Base-by-base conservation (phyloP, 2,888 invertebrate genomes). In the Sphecodes monilicornis region DNA sequence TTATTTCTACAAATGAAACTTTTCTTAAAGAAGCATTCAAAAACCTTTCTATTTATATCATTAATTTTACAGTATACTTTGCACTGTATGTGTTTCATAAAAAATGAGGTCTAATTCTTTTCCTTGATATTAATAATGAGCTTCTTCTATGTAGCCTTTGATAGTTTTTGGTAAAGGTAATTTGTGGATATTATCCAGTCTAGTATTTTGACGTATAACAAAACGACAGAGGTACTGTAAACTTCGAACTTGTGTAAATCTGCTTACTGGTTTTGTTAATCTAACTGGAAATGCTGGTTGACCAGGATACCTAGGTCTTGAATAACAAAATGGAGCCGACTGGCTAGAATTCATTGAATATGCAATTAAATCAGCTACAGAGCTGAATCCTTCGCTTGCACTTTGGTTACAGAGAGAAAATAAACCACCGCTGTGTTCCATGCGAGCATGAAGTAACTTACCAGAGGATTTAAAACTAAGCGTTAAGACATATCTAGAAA, bases 141-240 rank as follows among this genome's bases (percentile, higher is more conserved):
- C 93, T 87, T 94, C 93, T 83, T 95, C 95, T 90, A 96, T 96
- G 84, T 96, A 96, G 91, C 95, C 95, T 94, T 95, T 96, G 88
- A 96, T 94, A 90, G 95, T 95, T 91, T 95, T 95, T 84, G 96
- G 96, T 90, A 97, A 95, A 85, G 97, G 97, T 92, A 98, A 95
- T 90, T 96, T 96, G 86, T 96, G 96, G 92, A 97, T 97, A 92
- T 97, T 96, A 92, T 97, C 97, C 86, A 96, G 95, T 91, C 96
- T 95, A 54, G 96, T 96, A 92, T 96, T 96, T 90, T 97, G 96
- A 89, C 97, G 96, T 89, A 98, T 97, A 41, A 97, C 97, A 93
- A 97, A 97, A 70, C 97, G 96, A 92, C 97, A 97, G 75, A 97
- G 95, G 95, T 97, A 97, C 94, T 97, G 97, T 89, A 98, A 95